These are phyloP conservation scores for Onchidella celtica DNA, from an alignment of 2,888 invertebrate genomes.

Conservation along the genomic window DNA sequence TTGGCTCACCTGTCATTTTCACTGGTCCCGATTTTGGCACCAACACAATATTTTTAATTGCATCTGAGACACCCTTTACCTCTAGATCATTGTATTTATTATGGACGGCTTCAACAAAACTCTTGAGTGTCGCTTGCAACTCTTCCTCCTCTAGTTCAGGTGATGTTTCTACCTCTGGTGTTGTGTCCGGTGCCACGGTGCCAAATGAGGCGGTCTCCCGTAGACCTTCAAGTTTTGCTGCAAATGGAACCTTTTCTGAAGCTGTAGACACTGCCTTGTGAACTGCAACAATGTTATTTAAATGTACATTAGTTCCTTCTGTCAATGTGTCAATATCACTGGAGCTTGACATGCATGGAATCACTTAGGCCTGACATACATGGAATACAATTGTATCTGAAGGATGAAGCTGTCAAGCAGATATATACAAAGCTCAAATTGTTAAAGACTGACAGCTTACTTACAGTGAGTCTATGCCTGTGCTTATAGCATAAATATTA, in stretches of 20 bases:
- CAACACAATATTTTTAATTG: slow-evolving; percentile 37
- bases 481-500: too few relatives aligned
- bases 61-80: not conserved
- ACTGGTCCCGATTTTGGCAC: slow-evolving; percentile 55
- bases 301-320: too few relatives aligned
- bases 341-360: too few relatives aligned
- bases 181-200: not conserved
- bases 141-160: not conserved
- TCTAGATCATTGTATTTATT: slow-evolving; percentile 52
- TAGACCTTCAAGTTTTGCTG: not conserved
- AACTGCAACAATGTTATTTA: not conserved
- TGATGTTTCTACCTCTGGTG: not conserved
- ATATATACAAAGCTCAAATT: too few relatives aligned
- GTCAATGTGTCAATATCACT: too few relatives aligned
- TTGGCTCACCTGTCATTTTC: slow-evolving; percentile 53
- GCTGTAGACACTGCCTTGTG: not conserved
- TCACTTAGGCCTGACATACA: too few relatives aligned
- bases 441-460: too few relatives aligned
- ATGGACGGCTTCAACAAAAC: slow-evolving; percentile 54
- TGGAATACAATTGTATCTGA: too few relatives aligned
- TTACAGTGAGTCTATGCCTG: too few relatives aligned
- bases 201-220: not conserved
- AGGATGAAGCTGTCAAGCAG: too few relatives aligned
- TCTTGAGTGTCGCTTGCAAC: slow-evolving; percentile 7
- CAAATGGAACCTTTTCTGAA: not conserved